These are phyloP conservation scores for Dendroctonus valens DNA, from an alignment of 1,140 invertebrate species.

Conservation along the genomic window DNA sequence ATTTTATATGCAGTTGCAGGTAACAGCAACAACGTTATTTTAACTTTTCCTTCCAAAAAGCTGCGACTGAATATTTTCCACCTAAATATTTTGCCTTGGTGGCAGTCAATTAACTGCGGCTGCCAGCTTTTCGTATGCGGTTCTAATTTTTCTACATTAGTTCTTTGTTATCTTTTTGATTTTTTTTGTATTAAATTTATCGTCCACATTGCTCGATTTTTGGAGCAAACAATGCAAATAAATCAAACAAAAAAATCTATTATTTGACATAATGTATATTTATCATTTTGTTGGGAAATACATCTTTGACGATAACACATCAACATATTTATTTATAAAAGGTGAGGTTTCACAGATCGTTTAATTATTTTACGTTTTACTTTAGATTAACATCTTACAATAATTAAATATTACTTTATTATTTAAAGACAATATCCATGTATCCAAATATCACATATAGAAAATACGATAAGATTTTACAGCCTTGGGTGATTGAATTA, in stretches of 20 bases:
- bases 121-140: too few relatives aligned
- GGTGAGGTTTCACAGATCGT: slow-evolving; percentile 22
- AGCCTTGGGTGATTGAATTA: slow-evolving; percentile 41
- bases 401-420: slow-evolving; percentile 7
- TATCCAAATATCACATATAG: slow-evolving; percentile 50
- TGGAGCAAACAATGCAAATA: background rate
- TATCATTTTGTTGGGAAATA: slow-evolving; percentile 29
- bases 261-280: slow-evolving; percentile 32
- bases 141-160: too few relatives aligned
- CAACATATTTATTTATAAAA: slow-evolving; percentile 33
- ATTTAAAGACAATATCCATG: slow-evolving; percentile 44
- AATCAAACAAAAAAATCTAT: background rate
- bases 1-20: slow-evolving; percentile 4
- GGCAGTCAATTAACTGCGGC: too few relatives aligned
- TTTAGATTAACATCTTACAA: slow-evolving; percentile 24
- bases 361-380: slow-evolving; percentile 12
- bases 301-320: slow-evolving; percentile 29
- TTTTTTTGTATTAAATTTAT: background rate
- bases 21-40: background rate
- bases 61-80: too few relatives aligned
- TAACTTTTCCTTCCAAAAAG: too few relatives aligned
- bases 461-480: slow-evolving; percentile 43
- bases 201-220: background rate
- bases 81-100: too few relatives aligned
- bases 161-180: background rate